Percentiles rank a stretch among this genome's conserved stretches.
These are phyloP conservation scores for Poeciliopsis turneri DNA, from an alignment of 2,797 vertebrate species.

Conservation along the genomic window DNA sequence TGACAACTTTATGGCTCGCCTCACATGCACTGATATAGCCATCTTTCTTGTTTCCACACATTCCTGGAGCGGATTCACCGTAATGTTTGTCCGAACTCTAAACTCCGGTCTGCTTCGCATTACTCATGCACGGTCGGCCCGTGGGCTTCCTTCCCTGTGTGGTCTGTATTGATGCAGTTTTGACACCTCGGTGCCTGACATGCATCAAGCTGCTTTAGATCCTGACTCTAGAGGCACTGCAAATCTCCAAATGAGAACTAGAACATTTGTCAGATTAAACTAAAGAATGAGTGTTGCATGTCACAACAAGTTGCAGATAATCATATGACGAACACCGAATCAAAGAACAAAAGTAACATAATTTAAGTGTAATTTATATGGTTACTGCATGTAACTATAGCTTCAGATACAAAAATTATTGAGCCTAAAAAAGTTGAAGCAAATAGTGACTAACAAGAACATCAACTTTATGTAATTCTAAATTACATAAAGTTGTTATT, in stretches of 20 bases:
- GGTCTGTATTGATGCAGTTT: conserved; percentile 48
- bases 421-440: neutral
- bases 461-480: neutral
- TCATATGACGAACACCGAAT: no score
- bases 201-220: conserved; percentile 40
- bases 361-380: neutral
- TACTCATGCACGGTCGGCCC: conserved; percentile 43
- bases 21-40: conserved; percentile 32
- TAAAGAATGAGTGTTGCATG: neutral
- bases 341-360: neutral
- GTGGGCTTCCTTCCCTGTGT: conserved; percentile 47
- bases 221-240: conserved; percentile 6
- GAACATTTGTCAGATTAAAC: neutral
- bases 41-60: conserved; percentile 31
- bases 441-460: neutral
- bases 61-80: conserved; percentile 17
- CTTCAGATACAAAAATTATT: neutral
- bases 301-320: neutral
- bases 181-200: conserved; percentile 33
- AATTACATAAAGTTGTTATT: neutral
- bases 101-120: conserved; percentile 45
- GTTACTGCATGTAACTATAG: neutral
- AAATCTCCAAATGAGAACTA: neutral
- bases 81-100: conserved; percentile 36
- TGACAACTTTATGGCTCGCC: conserved; percentile 48